Evolutionary conservation across 2,113 vertebrate genomes (phyloP), one percentile per base, ranked within the genome.

Genomic region (Phrynosoma platyrhinos): DNA sequence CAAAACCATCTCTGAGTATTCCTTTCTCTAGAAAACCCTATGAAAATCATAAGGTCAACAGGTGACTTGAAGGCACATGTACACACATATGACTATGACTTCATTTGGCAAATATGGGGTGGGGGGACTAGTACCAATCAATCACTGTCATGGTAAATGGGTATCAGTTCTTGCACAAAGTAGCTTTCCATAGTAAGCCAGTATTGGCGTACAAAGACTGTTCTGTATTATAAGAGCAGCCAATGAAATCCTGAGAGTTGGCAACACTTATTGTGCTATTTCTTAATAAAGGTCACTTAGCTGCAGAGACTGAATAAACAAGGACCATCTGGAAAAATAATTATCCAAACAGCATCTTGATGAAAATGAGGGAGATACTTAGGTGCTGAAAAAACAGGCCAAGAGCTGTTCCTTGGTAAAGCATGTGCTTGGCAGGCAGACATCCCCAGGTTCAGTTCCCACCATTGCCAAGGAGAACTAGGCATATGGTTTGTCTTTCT

Each of bases 211-310:
- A 82, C 79, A 82, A 47, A 53, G n/a, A 68, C 55, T 76, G 79
- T 76, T 76, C 42, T 88, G 87, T 77, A 53, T 68, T 83, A 77
- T 47, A 88, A 86, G 66, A 64, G 40, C 40, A 23, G 23, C 79
- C 80, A 88, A 36, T 53, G 80, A 82, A 83, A 82, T 88, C 58
- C 80, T 77, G 80, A 76, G 40, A 27, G 18, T 53, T 68, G 87
- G 74, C 81, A 88, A 76, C 42, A 42, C 87, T 89, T 25, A 89
- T 77, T 30, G 27, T 69, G 42, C 71, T 21, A 55, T 87, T 88
- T 91, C 78, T 79, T 90, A 91, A 89, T 52, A 52, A 93, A 94
- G 94, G 87, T 83, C 81, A 91, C 72, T 42, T 68, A 71, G 79
- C 72, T 71, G 72, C 88, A 87, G 77, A 86, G 18, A 79, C 84